Conservation (phyloP, 2,113 vertebrate species). For the Egretta garzetta region DNA sequence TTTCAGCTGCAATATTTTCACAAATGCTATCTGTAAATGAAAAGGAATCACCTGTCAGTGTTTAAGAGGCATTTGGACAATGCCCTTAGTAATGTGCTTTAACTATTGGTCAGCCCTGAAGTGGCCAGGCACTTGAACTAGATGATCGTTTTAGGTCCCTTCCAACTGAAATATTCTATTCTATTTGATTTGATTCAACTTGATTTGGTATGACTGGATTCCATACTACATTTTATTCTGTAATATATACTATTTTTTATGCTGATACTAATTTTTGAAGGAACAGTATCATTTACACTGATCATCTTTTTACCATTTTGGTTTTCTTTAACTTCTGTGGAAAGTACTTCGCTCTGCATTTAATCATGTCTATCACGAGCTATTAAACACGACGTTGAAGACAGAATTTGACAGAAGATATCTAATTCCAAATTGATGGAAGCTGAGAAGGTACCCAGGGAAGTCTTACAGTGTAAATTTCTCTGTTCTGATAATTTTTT, state of each 20-base stretch:
- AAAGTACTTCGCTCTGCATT: not conserved
- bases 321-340: not conserved
- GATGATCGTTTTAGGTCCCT: not conserved
- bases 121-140: not conserved
- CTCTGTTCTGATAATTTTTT: not conserved
- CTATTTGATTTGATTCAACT: not conserved
- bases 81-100: not conserved
- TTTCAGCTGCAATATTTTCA: not conserved
- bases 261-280: not conserved
- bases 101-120: not conserved
- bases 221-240: not conserved
- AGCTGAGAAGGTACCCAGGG: not conserved
- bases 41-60: accelerated
- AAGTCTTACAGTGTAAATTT: not conserved
- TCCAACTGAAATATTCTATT: not conserved
- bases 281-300: not conserved
- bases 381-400: not conserved
- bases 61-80: not conserved
- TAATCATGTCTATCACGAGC: not conserved
- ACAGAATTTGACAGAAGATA: not conserved
- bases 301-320: not conserved
- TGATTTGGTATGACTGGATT: not conserved
- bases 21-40: not conserved
- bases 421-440: not conserved
- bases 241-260: not conserved